Evolutionary conservation across 2,113 vertebrate genomes (phyloP).

Genomic region (Scomber scombrus): DNA sequence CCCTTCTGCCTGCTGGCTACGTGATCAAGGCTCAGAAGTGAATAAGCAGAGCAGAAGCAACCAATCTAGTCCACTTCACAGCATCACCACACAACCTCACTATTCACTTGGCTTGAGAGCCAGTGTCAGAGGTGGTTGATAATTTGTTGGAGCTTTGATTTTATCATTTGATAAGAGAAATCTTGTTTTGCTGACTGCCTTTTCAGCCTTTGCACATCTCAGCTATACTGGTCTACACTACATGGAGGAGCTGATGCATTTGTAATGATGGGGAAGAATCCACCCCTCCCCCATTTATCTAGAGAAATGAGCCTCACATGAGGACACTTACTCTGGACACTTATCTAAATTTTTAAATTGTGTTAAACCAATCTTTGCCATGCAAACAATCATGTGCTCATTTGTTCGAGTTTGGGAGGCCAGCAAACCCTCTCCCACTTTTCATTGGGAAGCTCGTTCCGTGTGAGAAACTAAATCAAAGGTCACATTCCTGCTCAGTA

Average conservation of each 20-base stretch:
- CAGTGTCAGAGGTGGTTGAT: constrained; percentile 15
- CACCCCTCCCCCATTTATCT: constrained; percentile 56
- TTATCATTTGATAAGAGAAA: constrained; percentile 19
- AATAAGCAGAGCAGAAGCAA: constrained; percentile 82
- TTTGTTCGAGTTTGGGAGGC: constrained; percentile 56
- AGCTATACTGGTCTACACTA: constrained; percentile 21
- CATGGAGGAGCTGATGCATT: constrained; percentile 46
- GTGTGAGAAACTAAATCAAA: constrained; percentile 79
- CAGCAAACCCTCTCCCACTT: constrained; percentile 47
- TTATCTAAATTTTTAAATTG: constrained; percentile 79
- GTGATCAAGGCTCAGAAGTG: constrained; percentile 74
- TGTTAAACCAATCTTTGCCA: constrained; percentile 73
- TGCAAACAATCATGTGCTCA: constrained; percentile 75
- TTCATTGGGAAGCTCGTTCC: constrained; percentile 68
- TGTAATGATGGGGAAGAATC: constrained; percentile 61
- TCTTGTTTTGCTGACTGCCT: not conserved
- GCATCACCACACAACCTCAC: constrained; percentile 37
- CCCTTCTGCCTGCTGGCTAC: constrained; percentile 66
- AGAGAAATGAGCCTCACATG: constrained; percentile 80
- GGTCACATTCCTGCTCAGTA: constrained; percentile 83
- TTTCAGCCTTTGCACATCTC: constrained; percentile 1
- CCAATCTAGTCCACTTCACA: constrained; percentile 54
- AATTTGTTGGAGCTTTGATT: constrained; percentile 9
- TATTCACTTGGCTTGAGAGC: constrained; percentile 28
- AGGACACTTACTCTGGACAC: constrained; percentile 75